These are phyloP conservation scores for Macrosiphum euphorbiae DNA, from an alignment of 2,888 invertebrate genomes.

Conservation along the genomic window DNA sequence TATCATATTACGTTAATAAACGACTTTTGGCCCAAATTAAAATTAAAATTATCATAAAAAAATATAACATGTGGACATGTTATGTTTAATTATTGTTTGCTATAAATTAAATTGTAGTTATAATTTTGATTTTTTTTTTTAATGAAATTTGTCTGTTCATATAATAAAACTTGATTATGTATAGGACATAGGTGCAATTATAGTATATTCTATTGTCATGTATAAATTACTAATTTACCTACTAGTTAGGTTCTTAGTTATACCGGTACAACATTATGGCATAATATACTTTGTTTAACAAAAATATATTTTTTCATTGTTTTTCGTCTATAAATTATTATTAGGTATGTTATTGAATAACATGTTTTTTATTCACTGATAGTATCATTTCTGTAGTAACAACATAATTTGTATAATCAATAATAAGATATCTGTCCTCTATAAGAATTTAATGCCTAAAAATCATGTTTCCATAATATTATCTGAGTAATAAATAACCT, in stretches of 20 bases:
- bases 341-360: background rate
- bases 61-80: background rate
- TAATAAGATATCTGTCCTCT: background rate
- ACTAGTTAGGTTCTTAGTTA: background rate
- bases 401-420: background rate
- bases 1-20: background rate
- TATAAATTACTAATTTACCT: background rate
- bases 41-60: background rate
- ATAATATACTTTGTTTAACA: background rate
- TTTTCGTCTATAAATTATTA: background rate
- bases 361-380: background rate
- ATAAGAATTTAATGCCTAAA: background rate
- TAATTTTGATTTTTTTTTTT: background rate
- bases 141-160: background rate
- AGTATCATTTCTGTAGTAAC: background rate
- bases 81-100: background rate
- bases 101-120: background rate
- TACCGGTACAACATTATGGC: background rate
- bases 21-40: background rate
- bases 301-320: background rate
- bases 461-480: background rate
- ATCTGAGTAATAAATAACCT: background rate
- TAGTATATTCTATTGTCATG: background rate
- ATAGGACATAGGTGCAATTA: background rate
- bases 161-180: background rate